phyloP scores from a whole-genome alignment of 1,140 invertebrate species.

The Tetragonula clypearis region DNA sequence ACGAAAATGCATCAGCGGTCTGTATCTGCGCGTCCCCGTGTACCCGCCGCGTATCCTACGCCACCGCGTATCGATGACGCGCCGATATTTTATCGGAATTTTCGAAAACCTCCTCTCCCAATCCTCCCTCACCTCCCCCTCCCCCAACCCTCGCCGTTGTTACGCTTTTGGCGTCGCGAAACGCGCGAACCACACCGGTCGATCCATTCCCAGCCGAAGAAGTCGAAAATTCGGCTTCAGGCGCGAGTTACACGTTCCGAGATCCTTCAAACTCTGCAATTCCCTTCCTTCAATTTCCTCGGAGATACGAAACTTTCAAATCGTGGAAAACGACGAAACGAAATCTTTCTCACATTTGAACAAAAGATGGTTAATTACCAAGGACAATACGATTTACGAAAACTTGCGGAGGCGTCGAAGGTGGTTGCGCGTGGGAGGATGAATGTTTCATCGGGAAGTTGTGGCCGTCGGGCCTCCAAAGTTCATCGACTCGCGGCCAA shows the following conservation, averaged over 20 bases:
- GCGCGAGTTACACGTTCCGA: neutral
- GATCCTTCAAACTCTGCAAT: neutral
- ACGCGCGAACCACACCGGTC: slow-evolving; percentile 3
- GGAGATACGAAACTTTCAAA: too few relatives aligned
- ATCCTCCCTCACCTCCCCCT: too few relatives aligned
- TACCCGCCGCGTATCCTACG: slow-evolving; percentile 18
- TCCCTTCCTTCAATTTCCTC: too few relatives aligned
- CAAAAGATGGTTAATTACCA: neutral
- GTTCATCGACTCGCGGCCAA: slow-evolving; percentile 32
- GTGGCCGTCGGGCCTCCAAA: neutral
- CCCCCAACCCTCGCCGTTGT: neutral
- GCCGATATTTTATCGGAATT: slow-evolving; percentile 70
- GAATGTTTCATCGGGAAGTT: slow-evolving; percentile 46
- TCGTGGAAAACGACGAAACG: neutral
- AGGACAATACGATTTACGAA: neutral
- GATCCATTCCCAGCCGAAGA: neutral
- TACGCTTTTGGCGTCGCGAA: neutral
- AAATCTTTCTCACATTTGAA: neutral
- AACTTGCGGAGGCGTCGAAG: neutral
- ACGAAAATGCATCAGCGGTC: slow-evolving; percentile 70
- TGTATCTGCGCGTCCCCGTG: slow-evolving; percentile 58
- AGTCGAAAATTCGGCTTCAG: neutral
- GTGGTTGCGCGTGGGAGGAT: neutral
- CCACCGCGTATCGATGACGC: slow-evolving; percentile 74
- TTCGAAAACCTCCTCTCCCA: slow-evolving; percentile 35